These are phyloP conservation scores for Melangyna quadrimaculata DNA, from an alignment of 2,888 invertebrate genomes.

Conservation along the genomic window DNA sequence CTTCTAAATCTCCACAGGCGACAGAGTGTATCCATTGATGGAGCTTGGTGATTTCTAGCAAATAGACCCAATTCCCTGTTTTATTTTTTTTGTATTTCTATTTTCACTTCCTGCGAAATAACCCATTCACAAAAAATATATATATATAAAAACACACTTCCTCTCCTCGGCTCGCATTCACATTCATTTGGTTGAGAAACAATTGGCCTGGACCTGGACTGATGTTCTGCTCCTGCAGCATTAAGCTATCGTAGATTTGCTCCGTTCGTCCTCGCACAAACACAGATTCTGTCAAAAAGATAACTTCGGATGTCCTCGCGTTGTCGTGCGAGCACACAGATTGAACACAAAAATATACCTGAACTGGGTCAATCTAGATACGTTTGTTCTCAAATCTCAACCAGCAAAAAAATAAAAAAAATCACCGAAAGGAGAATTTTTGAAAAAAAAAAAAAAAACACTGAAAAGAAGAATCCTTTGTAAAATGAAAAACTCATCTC, in stretches of 20 bases:
- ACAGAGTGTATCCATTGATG: constrained; percentile 58
- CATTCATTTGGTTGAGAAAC: constrained; percentile 35
- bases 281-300: constrained; percentile 56
- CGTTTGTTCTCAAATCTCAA: constrained; percentile 53
- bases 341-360: constrained; percentile 68
- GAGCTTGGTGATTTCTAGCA: constrained; percentile 56
- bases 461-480: too few relatives aligned
- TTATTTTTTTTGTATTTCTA: neutral
- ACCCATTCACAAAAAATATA: constrained; percentile 50
- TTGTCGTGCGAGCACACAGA: constrained; percentile 54
- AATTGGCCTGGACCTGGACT: constrained; percentile 50
- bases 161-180: constrained; percentile 14
- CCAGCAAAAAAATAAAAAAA: constrained; percentile 14
- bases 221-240: constrained; percentile 6
- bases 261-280: constrained; percentile 31
- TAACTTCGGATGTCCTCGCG: constrained; percentile 58
- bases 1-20: constrained; percentile 41
- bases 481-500: constrained; percentile 33
- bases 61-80: constrained; percentile 62
- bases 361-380: constrained; percentile 70
- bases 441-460: constrained; percentile 26
- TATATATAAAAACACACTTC: constrained; percentile 1
- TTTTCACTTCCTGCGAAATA: constrained; percentile 64
- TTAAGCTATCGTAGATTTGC: constrained; percentile 11
- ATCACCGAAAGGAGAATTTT: constrained; percentile 18